phyloP scores from a whole-genome alignment of 2,797 vertebrate genomes.

The Ispidina picta region DNA sequence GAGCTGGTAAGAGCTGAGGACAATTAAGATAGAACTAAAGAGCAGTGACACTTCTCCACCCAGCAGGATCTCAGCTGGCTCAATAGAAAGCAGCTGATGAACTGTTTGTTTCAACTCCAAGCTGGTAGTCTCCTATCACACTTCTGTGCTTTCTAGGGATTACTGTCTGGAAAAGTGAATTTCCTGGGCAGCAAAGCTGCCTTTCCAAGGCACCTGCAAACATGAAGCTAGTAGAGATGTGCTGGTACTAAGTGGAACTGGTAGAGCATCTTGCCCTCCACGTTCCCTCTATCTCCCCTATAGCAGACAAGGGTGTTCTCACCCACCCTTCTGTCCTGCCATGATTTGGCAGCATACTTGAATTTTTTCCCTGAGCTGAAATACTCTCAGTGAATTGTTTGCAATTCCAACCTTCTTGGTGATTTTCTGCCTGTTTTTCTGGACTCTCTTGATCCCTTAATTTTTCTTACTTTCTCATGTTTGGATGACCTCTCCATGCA shows the following conservation, averaged over 20 bases:
- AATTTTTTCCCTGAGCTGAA: background rate
- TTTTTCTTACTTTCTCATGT: background rate
- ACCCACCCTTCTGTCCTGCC: background rate
- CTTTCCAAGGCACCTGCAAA: background rate
- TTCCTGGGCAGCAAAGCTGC: background rate
- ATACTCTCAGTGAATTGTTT: background rate
- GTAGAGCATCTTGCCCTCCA: background rate
- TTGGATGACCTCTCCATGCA: background rate
- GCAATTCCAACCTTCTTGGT: background rate
- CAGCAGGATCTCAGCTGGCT: background rate
- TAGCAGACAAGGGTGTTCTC: rapidly evolving
- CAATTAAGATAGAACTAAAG: background rate
- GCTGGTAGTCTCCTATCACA: background rate
- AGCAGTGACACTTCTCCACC: background rate
- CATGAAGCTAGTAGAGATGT: background rate
- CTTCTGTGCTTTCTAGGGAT: background rate
- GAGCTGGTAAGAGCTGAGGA: background rate
- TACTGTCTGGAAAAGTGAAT: background rate
- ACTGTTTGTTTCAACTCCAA: background rate
- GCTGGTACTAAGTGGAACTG: rapidly evolving
- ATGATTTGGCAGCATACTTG: background rate
- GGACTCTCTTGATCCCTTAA: background rate
- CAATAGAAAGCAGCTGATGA: background rate
- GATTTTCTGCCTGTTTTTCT: background rate
- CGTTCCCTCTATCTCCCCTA: rapidly evolving